phyloP scores from a whole-genome alignment of 2,888 invertebrate species.

The Tenthredo amoena region DNA sequence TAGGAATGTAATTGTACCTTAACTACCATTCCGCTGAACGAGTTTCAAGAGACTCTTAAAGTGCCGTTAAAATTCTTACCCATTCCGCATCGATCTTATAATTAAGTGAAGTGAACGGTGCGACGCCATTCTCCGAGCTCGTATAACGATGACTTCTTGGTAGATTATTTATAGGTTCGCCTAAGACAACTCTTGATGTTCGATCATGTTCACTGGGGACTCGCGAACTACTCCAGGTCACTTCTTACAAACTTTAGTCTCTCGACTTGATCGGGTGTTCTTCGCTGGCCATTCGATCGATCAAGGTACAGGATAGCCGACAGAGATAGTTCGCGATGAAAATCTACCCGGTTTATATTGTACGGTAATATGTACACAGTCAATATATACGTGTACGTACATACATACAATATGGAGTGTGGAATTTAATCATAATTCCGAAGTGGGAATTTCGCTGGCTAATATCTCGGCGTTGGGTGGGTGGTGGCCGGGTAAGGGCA shows the following conservation, averaged over 20 bases:
- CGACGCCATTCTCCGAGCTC: not conserved
- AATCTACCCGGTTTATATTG: not conserved
- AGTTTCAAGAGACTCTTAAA: constrained; percentile 36
- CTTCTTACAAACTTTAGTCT: not conserved
- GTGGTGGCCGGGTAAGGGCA: constrained; percentile 56
- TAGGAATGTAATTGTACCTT: constrained; percentile 11
- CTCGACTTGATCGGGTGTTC: constrained; percentile 3
- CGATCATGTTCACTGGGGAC: not conserved
- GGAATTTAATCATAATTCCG: constrained; percentile 65
- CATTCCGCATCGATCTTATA: constrained; percentile 26
- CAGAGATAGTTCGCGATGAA: constrained; percentile 5
- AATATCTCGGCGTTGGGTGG: constrained; percentile 62
- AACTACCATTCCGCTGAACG: constrained; percentile 30
- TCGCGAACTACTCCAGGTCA: not conserved
- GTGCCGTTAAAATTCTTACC: constrained; percentile 29
- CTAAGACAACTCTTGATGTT: constrained; percentile 26
- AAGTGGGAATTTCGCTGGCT: constrained; percentile 61
- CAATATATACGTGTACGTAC: not conserved
- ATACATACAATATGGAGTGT: constrained; percentile 37
- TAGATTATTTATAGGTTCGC: not conserved
- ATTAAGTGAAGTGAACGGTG: not conserved
- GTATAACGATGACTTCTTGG: not conserved
- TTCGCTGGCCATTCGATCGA: constrained; percentile 34
- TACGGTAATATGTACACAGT: not conserved
- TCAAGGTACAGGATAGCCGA: constrained; percentile 8